These are phyloP conservation scores for Hirtodrosophila cameraria DNA, from an alignment of 2,888 invertebrate species.

Conservation along the genomic window DNA sequence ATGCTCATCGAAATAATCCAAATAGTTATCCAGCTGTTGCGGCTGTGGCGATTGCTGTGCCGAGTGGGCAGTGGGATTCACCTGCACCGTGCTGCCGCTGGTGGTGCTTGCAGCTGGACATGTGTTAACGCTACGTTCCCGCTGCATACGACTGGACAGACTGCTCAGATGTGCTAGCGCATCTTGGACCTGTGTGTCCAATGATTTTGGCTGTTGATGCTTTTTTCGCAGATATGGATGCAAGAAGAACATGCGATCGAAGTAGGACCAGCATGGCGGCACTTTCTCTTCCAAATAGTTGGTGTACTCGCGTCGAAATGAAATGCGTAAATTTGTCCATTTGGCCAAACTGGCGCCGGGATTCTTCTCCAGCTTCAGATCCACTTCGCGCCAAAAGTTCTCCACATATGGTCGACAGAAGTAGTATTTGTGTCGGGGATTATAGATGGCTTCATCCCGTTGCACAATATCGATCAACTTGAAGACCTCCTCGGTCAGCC, in stretches of 20 bases:
- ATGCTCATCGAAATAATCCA: slow-evolving; percentile 81
- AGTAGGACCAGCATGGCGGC: slow-evolving; percentile 83
- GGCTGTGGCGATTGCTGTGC: slow-evolving; percentile 59
- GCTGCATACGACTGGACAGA: slow-evolving; percentile 77
- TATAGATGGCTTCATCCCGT: slow-evolving; percentile 83
- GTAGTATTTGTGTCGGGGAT: slow-evolving; percentile 83
- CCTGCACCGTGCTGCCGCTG: slow-evolving; percentile 25
- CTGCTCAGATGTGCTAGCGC: slow-evolving; percentile 81
- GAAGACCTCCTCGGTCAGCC: slow-evolving; percentile 82
- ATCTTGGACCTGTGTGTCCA: slow-evolving; percentile 82
- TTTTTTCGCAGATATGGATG: slow-evolving; percentile 83
- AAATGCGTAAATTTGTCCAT: slow-evolving; percentile 83
- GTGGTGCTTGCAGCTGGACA: slow-evolving; percentile 53
- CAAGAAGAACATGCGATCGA: slow-evolving; percentile 83
- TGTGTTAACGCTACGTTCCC: slow-evolving; percentile 70
- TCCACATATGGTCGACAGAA: slow-evolving; percentile 83
- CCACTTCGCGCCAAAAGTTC: slow-evolving; percentile 83
- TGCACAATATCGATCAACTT: slow-evolving; percentile 82
- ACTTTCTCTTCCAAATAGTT: slow-evolving; percentile 81
- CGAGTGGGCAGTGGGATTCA: slow-evolving; percentile 29
- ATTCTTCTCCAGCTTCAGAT: slow-evolving; percentile 81
- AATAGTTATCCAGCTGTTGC: slow-evolving; percentile 75
- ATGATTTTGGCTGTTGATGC: slow-evolving; percentile 78
- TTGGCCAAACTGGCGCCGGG: slow-evolving; percentile 82
- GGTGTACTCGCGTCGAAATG: slow-evolving; percentile 83